Evolutionary conservation across 2,113 vertebrate species (phyloP).

Genomic region (Zosterops hypoxanthus): DNA sequence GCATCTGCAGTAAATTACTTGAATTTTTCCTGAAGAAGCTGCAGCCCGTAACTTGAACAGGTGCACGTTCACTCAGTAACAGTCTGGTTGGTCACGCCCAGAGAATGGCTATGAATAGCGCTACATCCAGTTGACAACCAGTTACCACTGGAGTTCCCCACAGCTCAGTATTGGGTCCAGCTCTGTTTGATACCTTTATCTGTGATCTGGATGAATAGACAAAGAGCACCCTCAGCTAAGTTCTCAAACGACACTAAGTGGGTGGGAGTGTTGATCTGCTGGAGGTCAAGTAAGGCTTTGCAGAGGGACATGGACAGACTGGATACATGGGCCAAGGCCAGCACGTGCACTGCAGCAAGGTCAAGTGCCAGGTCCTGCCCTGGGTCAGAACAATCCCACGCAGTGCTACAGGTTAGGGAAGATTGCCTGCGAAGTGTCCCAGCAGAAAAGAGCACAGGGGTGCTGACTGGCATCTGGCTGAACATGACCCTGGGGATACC

Average conservation of each 20-base stretch:
- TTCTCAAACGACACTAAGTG: neutral
- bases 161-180: accelerated
- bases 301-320: neutral
- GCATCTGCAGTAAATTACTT: neutral
- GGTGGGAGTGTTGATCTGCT: neutral
- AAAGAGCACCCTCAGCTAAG: neutral
- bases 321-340: neutral
- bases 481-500: neutral
- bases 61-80: neutral
- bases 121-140: neutral
- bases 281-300: neutral
- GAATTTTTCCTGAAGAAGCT: neutral
- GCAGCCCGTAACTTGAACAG: neutral
- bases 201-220: neutral
- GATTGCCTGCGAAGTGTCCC: neutral
- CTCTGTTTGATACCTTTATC: neutral
- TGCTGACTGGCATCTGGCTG: neutral
- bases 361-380: neutral
- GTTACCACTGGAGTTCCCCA: neutral
- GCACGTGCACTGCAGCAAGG: accelerated
- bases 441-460: neutral
- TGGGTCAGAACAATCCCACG: neutral
- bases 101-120: neutral
- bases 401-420: neutral
- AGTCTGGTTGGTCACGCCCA: neutral